Percentiles rank a stretch among this genome's conserved stretches.
Evolutionary conservation across 2,888 invertebrate species (phyloP).

Genomic region (Stenodera caucasica): DNA sequence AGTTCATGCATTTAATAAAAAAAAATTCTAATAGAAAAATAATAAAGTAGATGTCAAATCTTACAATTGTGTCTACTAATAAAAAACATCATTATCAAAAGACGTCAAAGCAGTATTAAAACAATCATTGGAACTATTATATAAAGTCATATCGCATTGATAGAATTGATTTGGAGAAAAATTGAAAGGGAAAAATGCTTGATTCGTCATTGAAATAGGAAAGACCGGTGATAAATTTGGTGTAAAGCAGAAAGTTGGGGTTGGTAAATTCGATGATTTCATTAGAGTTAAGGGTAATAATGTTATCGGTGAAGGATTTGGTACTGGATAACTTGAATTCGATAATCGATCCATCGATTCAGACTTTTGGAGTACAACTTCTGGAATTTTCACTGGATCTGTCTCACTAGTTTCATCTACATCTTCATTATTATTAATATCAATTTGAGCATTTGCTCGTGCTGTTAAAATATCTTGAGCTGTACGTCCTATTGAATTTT

Average conservation of each 20-base stretch:
- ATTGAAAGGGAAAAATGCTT: slow-evolving; percentile 33
- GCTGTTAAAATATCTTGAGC: slow-evolving; percentile 37
- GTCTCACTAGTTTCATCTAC: background rate
- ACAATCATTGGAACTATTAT: background rate
- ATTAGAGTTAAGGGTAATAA: background rate
- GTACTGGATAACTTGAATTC: background rate
- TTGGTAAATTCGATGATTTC: slow-evolving; percentile 29
- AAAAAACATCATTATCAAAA: background rate
- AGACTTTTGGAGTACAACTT: slow-evolving; percentile 9
- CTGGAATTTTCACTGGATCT: slow-evolving; percentile 6
- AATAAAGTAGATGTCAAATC: background rate
- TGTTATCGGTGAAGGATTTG: background rate
- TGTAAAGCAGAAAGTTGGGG: slow-evolving; percentile 22
- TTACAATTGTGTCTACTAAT: background rate
- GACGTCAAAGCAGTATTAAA: background rate
- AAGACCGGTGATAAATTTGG: slow-evolving; percentile 29
- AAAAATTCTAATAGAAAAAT: no score
- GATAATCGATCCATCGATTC: slow-evolving; percentile 2
- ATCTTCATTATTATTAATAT: slow-evolving; percentile 6
- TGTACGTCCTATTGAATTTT: slow-evolving; percentile 39
- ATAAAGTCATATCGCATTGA: background rate
- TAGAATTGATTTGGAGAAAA: slow-evolving; percentile 28
- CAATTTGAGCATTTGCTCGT: slow-evolving; percentile 18
- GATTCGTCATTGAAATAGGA: slow-evolving; percentile 26
- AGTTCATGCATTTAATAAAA: no score